A percentile compares a stretch with the other conserved stretches of the same genome.
Conservation (phyloP, 2,113 vertebrate species). For the Lampris incognitus region DNA sequence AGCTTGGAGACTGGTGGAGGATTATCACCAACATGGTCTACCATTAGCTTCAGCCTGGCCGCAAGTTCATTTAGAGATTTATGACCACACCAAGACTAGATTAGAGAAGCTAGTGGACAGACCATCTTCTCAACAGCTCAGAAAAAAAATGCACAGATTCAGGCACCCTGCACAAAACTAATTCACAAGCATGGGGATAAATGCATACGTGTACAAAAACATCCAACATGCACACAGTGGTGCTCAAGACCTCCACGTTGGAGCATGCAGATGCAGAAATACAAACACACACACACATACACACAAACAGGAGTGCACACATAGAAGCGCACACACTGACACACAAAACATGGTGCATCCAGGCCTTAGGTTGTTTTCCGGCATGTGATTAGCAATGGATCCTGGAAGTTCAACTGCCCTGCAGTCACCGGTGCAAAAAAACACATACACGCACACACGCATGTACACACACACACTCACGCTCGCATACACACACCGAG, state of each 20-base stretch:
- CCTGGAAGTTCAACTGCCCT: constrained; percentile 54
- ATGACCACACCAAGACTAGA: constrained; percentile 36
- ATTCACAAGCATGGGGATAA: background rate
- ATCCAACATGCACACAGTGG: background rate
- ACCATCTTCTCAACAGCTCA: constrained; percentile 11
- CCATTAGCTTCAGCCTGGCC: constrained; percentile 56
- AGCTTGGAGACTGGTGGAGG: constrained; percentile 23
- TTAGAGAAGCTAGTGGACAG: constrained; percentile 12
- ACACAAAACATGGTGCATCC: background rate
- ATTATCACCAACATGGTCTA: constrained; percentile 47
- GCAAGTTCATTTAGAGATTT: constrained; percentile 44
- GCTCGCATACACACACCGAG: constrained; percentile 24
- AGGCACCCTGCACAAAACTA: background rate
- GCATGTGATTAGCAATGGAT: constrained; percentile 54
- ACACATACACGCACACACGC: constrained; percentile 17
- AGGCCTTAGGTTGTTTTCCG: constrained; percentile 36
- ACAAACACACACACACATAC: background rate
- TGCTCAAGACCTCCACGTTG: background rate
- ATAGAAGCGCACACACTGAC: constrained; percentile 2
- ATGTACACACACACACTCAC: background rate
- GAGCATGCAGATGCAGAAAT: background rate
- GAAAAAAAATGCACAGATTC: constrained; percentile 16
- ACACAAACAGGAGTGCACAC: background rate
- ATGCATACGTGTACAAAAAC: background rate
- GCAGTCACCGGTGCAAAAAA: constrained; percentile 31